Conservation (phyloP, 2,888 invertebrate genomes). For the Eupeodes latifasciatus region DNA sequence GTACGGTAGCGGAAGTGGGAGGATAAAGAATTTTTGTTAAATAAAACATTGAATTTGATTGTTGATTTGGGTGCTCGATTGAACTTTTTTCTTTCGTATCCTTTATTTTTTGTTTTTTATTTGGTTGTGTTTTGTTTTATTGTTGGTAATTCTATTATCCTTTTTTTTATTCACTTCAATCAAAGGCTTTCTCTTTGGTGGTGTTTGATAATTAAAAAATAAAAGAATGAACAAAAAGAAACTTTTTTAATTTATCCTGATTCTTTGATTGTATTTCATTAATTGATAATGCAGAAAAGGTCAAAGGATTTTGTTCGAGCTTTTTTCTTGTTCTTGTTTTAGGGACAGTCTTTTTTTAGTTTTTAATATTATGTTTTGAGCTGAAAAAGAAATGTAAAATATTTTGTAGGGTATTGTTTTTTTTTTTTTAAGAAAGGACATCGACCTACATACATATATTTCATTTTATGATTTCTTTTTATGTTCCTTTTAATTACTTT, state of each 20-base stretch:
- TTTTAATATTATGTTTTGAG: not conserved
- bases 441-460: too few relatives aligned
- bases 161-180: constrained; percentile 25
- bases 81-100: constrained; percentile 48
- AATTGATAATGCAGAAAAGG: constrained; percentile 60
- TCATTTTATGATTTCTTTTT: too few relatives aligned
- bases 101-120: not conserved
- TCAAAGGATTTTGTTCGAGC: constrained; percentile 26
- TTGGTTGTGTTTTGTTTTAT: constrained; percentile 20
- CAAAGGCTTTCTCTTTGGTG: constrained; percentile 28
- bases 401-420: not conserved
- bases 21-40: constrained; percentile 56
- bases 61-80: constrained; percentile 73
- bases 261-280: constrained; percentile 53
- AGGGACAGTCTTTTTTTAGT: constrained; percentile 1
- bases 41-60: constrained; percentile 73
- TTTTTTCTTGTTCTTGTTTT: not conserved
- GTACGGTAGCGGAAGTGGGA: not conserved
- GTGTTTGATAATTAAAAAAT: constrained; percentile 64
- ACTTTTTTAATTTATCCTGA: constrained; percentile 61
- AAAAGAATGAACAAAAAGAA: constrained; percentile 16
- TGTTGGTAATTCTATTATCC: constrained; percentile 67
- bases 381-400: not conserved
- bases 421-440: too few relatives aligned
- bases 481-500: too few relatives aligned